Evolutionary conservation across 2,888 invertebrate species (phyloP), one percentile per base, ranked within the genome.

Genomic region (Trichogramma evanescens): DNA sequence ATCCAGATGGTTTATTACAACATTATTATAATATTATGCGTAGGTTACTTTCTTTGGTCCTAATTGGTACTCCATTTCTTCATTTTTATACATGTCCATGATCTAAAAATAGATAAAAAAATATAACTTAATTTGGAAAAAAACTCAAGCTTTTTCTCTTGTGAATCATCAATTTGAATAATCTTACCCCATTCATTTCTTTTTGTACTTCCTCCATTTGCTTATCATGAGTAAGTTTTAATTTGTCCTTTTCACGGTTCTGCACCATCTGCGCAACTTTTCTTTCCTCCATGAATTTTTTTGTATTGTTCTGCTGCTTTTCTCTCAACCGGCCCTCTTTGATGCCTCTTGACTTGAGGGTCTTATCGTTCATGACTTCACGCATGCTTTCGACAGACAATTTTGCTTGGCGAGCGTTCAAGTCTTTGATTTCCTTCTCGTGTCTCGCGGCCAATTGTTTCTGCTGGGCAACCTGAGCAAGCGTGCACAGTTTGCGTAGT

Each of bases 221-320:
- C 72, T 95, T 93, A 72, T 92, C 91, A 74, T 99, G 98, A 49
- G 89, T 88, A 58, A 91, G 87, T 75, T 93, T 92, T 66, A 98
- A 81, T 78, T 95, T 93, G 67, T 95, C 95, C 77, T 89, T 91
- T 76, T 96, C 94, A 66, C 94, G 89, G 61, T 87, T 88, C 72
- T 95, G 95, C 72, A 95, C 93, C 74, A 94, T 91, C 59, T 89
- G 88, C 56, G 89, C 89, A 64, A 85, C 86, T 83, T 90, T 93
- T 61, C 94, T 84, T 79, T 98, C 97, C 69, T 98, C 97, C 83
- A 96, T 89, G 75, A 98, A 98, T 72, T 93, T 92, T 79, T 97
- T 97, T 57, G 95, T 95, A 77, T 97, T 97, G 77, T 96, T 97
- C 75, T 96, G 95, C 72, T 96, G 95, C 78, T 97, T 94, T 79